phyloP scores from a whole-genome alignment of 2,113 vertebrate species.

The Galemys pyrenaicus region DNA sequence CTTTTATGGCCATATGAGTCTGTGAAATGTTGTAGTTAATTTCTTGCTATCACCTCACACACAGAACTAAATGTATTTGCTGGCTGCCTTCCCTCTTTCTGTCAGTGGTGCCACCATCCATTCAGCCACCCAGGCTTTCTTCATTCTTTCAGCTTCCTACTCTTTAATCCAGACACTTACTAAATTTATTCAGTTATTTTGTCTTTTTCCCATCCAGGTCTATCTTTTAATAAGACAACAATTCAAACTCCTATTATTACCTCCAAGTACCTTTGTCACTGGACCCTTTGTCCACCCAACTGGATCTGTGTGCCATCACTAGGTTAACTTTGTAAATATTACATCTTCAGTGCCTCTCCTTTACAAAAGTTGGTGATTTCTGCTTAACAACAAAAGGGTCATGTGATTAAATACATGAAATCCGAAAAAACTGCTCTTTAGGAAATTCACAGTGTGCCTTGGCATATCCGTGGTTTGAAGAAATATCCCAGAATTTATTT shows the following conservation, averaged over 20 bases:
- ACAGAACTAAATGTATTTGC: constrained; percentile 64
- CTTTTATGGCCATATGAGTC: neutral
- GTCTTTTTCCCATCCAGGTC: neutral
- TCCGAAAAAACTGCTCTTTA: neutral
- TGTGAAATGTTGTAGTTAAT: constrained; percentile 14
- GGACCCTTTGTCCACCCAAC: neutral
- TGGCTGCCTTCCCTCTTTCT: constrained; percentile 72
- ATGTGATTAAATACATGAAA: neutral
- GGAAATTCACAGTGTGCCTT: neutral
- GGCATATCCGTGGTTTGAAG: neutral
- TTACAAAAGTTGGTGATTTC: neutral
- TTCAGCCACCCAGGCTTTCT: constrained; percentile 55
- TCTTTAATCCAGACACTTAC: constrained; percentile 13
- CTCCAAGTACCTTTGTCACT: neutral
- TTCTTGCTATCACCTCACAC: constrained; percentile 44
- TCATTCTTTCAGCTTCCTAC: constrained; percentile 43
- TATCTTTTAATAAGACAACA: neutral
- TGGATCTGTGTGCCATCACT: neutral
- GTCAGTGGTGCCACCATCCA: constrained; percentile 47
- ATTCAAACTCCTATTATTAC: neutral
- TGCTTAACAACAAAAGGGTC: neutral
- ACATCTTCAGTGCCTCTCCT: neutral
- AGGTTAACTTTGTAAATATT: neutral
- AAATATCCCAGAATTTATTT: too few relatives aligned
- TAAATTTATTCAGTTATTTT: constrained; percentile 8